Evolutionary conservation across 2,888 invertebrate genomes (phyloP).

Genomic region (Thera obeliscata): DNA sequence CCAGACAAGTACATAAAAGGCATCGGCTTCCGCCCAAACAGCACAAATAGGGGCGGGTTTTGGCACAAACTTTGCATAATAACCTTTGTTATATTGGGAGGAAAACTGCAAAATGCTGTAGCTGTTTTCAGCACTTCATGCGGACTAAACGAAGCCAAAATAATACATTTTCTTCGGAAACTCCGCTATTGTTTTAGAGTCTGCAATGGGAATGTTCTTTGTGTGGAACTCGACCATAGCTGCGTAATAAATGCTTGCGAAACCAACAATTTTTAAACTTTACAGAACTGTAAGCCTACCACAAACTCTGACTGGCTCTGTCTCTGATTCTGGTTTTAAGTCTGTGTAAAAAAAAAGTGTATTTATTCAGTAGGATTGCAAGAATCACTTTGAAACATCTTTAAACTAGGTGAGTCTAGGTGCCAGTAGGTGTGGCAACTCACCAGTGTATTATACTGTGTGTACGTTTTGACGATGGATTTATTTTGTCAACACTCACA

Average conservation of each 20-base stretch:
- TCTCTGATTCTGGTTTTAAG: no score
- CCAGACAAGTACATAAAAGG: conserved; percentile 67
- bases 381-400: no score
- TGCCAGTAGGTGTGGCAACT: no score
- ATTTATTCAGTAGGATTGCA: no score
- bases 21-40: conserved; percentile 61
- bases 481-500: no score
- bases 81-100: conserved; percentile 61
- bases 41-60: conserved; percentile 62
- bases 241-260: conserved; percentile 20
- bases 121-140: conserved; percentile 44
- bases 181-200: conserved; percentile 26
- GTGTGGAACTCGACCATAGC: conserved; percentile 10
- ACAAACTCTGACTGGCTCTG: no score
- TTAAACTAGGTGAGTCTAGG: no score
- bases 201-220: conserved; percentile 24
- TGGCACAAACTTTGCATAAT: conserved; percentile 77
- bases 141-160: conserved; percentile 44
- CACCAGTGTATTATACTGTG: no score
- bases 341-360: no score
- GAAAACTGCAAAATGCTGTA: conserved; percentile 53
- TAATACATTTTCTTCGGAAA: conserved; percentile 39
- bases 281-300: background rate
- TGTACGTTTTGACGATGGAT: no score
- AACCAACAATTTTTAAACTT: conserved; percentile 3